phyloP scores from a whole-genome alignment of 2,888 invertebrate species.

The Pandemis cinnamomeana region DNA sequence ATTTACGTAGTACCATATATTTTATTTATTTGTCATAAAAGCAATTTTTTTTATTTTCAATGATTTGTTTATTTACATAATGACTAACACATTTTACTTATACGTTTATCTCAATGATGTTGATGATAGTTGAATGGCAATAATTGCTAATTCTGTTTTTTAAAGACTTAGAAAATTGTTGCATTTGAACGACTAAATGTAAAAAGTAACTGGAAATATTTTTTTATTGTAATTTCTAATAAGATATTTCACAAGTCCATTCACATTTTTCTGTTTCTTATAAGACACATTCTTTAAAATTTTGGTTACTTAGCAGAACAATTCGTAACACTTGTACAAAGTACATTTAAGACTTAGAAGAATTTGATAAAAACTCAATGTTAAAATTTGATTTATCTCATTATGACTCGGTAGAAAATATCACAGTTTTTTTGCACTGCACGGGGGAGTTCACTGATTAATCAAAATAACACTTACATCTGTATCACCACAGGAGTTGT shows the following conservation, averaged over 20 bases:
- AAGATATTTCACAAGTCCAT: background rate
- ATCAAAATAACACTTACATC: slow-evolving; percentile 41
- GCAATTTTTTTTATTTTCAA: background rate
- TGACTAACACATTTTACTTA: background rate
- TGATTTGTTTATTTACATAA: slow-evolving; percentile 9
- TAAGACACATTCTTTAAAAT: background rate
- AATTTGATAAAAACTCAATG: background rate
- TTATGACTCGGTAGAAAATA: slow-evolving; percentile 10
- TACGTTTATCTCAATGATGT: background rate
- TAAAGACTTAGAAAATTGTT: background rate
- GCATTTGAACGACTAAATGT: background rate
- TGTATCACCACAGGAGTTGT: slow-evolving; percentile 32
- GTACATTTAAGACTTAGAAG: background rate
- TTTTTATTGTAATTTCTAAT: background rate
- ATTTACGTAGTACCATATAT: too few species aligned
- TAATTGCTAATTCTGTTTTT: background rate
- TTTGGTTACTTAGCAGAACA: background rate
- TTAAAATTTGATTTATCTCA: background rate
- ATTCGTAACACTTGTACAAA: background rate
- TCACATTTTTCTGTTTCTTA: background rate
- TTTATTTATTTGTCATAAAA: too few species aligned
- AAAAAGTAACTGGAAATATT: background rate
- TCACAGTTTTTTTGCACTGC: slow-evolving; percentile 34
- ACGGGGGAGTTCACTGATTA: slow-evolving; percentile 18
- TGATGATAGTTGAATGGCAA: background rate